A percentile compares a stretch with the other conserved stretches of the same genome.
Conservation (phyloP, 2,888 invertebrate species). For the Drosophila lacicola region DNA sequence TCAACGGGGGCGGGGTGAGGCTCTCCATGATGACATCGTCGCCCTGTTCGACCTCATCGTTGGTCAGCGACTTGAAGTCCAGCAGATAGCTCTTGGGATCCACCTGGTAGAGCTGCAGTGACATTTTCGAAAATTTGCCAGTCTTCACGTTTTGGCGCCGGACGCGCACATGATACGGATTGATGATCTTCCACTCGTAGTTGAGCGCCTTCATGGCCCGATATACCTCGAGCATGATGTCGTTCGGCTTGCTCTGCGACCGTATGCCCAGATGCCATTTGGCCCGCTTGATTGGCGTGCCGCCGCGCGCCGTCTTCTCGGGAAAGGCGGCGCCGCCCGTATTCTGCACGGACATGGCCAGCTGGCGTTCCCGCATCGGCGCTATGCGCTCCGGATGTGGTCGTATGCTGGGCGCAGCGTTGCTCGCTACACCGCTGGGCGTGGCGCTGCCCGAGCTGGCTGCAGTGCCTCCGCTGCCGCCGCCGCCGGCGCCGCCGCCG, state of each 20-base stretch:
- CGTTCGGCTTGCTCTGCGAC: conserved; percentile 99
- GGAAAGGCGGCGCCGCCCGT: conserved; percentile 81
- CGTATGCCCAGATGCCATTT: conserved; percentile 99
- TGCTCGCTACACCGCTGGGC: conserved; percentile 46
- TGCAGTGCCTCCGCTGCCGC: conserved; percentile 54
- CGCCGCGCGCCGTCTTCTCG: conserved; percentile 86
- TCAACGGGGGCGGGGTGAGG: conserved; percentile 83
- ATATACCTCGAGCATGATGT: conserved; percentile 99
- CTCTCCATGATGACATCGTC: conserved; percentile 85
- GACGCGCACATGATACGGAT: conserved; percentile 97
- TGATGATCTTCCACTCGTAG: conserved; percentile 99
- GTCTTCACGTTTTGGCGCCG: conserved; percentile 94
- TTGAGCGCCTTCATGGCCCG: conserved; percentile 99
- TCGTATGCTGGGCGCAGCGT: conserved; percentile 84
- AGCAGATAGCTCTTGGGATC: conserved; percentile 98
- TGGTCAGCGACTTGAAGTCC: conserved; percentile 98
- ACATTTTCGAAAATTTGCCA: conserved; percentile 97
- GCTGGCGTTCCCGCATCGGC: conserved; percentile 87
- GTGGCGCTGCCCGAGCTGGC: conserved; percentile 78
- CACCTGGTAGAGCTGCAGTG: conserved; percentile 99
- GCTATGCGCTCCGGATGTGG: conserved; percentile 98
- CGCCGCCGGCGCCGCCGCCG: conserved; percentile 80
- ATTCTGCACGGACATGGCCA: conserved; percentile 84
- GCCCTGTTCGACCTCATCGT: conserved; percentile 88
- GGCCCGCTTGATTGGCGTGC: conserved; percentile 95